Evolutionary conservation across 1,140 invertebrate genomes (phyloP), one percentile per base, ranked within the genome.

Genomic region (Solenopsis invicta): DNA sequence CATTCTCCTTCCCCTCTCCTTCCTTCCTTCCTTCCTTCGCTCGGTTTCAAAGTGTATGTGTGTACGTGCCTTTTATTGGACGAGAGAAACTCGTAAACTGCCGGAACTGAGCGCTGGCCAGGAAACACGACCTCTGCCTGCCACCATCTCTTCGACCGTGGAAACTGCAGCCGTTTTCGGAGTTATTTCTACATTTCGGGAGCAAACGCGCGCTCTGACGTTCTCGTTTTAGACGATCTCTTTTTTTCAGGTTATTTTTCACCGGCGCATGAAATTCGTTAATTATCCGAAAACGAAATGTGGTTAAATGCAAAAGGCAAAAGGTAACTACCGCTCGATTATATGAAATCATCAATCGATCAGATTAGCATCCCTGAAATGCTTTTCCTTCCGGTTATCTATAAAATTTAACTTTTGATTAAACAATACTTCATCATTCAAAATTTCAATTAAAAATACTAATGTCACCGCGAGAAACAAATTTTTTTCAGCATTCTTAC

Each of bases 11-110:
- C 21, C 52, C 52, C 45, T 77, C 72, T 34, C 59, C 41, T 29
- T 71, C 50, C 74, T 48, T 77, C 21, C 52, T 48, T 76, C 52
- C 80, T 29, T 72, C 84, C 24, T 59, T 56, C 45, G 56, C 56
- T 18, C 24, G n/a, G 45, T 84, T 72, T 64, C 50, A 16, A 62
- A 50, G 48, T 69, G 67, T 62, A 45, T 8, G 48, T 78, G 71
- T 45, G 50, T 56, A 10, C 21, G 41, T 64, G 37, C 24, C 76
- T 82, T 82, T 75, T 67, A 69, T 81, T 64, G 75, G 37, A 64
- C 81, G 37, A 45, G 80, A 88, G 87, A 91, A 88, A 90, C 84
- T 91, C 89, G 89, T 91, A 91, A 90, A 91, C 90, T 89, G 85
- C 77, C 82, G 89, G 84, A 90, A 81, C 77, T 80, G 90, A 90